Evolutionary conservation across 2,797 vertebrate species (phyloP).

Genomic region (Aselliscus stoliczkanus): DNA sequence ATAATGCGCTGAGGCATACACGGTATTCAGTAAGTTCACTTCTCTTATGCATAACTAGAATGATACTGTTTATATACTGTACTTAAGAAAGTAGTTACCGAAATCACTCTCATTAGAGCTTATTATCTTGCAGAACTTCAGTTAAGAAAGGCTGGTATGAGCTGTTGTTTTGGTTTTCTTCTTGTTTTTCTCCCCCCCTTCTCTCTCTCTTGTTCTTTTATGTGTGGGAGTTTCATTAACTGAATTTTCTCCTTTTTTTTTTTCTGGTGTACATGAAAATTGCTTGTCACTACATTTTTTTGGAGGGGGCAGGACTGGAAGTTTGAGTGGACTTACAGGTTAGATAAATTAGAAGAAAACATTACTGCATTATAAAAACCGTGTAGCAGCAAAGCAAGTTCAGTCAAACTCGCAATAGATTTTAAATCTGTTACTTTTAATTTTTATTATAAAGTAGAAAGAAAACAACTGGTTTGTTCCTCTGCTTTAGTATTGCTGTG

Average conservation of each 20-base stretch:
- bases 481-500: not conserved
- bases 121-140: not conserved
- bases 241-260: not conserved
- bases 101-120: not conserved
- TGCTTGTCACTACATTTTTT: not conserved
- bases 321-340: not conserved
- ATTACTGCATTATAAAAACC: not conserved
- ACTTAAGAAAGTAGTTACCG: not conserved
- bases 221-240: not conserved
- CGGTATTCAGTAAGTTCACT: not conserved
- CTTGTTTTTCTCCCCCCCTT: not conserved
- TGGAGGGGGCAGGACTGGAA: not conserved
- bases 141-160: not conserved
- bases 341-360: not conserved
- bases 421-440: not conserved
- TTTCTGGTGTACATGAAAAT: not conserved
- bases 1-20: not conserved
- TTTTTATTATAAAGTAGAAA: not conserved
- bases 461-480: not conserved
- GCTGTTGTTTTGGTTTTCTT: not conserved
- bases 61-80: not conserved
- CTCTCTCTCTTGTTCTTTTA: not conserved
- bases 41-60: not conserved
- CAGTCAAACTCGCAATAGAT: not conserved
- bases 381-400: not conserved